Evolutionary conservation across 2,888 invertebrate genomes (phyloP).

Genomic region (Oscheius sp.): DNA sequence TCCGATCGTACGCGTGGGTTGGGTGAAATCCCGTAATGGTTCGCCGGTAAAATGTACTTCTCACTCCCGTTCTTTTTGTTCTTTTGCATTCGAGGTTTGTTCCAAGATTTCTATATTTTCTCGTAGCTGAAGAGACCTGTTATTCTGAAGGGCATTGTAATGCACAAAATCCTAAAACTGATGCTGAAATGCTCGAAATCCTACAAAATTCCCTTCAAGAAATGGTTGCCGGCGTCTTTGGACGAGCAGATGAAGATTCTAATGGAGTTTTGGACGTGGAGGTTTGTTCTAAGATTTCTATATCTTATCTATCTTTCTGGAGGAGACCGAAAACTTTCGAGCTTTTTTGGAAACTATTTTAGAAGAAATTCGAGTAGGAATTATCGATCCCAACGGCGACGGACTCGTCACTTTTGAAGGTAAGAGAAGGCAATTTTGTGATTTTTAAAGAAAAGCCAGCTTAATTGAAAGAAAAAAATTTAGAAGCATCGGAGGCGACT

Average conservation of each 20-base stretch:
- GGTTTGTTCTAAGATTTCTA: no score
- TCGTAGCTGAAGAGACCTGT: not conserved
- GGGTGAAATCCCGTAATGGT: no score
- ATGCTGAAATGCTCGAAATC: not conserved
- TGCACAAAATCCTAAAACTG: not conserved
- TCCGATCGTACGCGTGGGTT: no score
- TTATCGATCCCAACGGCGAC: slow-evolving; percentile 4
- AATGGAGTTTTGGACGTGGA: not conserved
- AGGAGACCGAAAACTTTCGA: not conserved
- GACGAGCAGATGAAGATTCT: not conserved
- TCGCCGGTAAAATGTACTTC: no score
- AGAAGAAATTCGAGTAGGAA: not conserved
- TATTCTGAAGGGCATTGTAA: not conserved
- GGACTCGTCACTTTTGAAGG: not conserved
- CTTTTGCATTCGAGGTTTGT: not conserved
- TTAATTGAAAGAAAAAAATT: not conserved
- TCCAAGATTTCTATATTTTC: not conserved
- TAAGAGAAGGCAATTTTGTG: no score
- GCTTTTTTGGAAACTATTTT: not conserved
- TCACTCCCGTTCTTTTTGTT: not conserved
- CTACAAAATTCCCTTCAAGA: not conserved
- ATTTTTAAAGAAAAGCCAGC: not conserved
- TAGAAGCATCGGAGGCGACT: no score
- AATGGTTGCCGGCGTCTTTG: no score
- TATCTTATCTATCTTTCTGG: no score